A percentile compares a stretch with the other conserved stretches of the same genome.
These are phyloP conservation scores for Mystacornis crossleyi DNA, from an alignment of 2,113 vertebrate species.

Conservation along the genomic window DNA sequence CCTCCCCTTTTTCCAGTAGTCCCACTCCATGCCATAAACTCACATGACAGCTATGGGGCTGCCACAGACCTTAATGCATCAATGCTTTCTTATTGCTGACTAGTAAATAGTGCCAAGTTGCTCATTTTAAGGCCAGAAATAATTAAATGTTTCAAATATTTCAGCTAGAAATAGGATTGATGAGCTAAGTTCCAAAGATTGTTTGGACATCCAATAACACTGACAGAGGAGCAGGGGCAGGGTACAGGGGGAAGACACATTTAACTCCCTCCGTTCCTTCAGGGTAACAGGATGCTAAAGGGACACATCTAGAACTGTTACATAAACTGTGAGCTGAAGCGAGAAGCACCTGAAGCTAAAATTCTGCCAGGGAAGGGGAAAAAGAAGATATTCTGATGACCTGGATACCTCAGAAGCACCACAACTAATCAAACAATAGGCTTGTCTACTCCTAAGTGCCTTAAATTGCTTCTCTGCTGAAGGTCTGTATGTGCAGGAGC, in stretches of 20 bases:
- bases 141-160: constrained; percentile 48
- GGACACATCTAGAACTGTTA: constrained; percentile 6
- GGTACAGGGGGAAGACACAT: neutral
- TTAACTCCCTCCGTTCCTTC: neutral
- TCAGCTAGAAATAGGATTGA: constrained; percentile 49
- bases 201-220: neutral
- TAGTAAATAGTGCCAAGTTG: constrained; percentile 19
- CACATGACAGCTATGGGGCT: neutral
- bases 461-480: neutral
- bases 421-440: neutral
- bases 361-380: neutral
- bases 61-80: neutral
- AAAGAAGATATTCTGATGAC: neutral
- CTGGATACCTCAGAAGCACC: neutral
- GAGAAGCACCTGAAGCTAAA: neutral
- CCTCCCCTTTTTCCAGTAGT: neutral
- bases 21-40: neutral
- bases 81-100: neutral
- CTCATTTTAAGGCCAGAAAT: constrained; percentile 57
- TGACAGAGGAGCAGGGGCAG: neutral
- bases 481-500: neutral
- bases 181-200: neutral
- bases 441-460: neutral
- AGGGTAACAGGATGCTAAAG: neutral
- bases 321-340: neutral